A percentile compares a stretch with the other conserved stretches of the same genome.
Conservation (phyloP, 2,113 vertebrate species). For the Nipponia nippon region DNA sequence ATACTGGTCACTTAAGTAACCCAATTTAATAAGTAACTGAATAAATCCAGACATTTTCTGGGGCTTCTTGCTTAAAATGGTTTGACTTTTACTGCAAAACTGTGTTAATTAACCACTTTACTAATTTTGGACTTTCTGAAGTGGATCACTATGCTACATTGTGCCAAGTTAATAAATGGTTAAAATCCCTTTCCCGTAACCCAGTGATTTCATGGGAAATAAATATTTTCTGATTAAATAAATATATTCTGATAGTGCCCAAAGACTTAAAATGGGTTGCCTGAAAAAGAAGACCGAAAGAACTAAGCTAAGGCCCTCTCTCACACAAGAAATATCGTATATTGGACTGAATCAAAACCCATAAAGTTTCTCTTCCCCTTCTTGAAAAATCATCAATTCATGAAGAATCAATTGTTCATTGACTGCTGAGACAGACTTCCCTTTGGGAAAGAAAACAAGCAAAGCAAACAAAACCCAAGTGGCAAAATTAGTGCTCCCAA, state of each 20-base stretch:
- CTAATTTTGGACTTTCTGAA: neutral
- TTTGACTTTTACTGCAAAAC: neutral
- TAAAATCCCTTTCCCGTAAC: neutral
- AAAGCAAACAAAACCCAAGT: neutral
- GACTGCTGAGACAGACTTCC: neutral
- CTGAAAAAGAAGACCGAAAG: neutral
- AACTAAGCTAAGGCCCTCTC: neutral
- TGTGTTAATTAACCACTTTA: neutral
- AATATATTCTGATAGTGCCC: neutral
- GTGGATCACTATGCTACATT: neutral
- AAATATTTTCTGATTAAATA: neutral
- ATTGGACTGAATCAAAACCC: neutral
- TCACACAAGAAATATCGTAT: neutral
- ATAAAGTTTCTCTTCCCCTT: neutral
- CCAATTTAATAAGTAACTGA: neutral
- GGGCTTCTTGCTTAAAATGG: neutral
- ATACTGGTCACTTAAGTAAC: neutral
- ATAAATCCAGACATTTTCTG: neutral
- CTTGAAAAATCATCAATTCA: neutral
- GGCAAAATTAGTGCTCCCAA: accelerated
- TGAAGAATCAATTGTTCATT: neutral
- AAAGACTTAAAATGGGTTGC: neutral
- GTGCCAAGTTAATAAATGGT: neutral
- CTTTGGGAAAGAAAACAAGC: neutral
- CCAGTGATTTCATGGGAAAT: neutral